Base-by-base conservation (phyloP, 2,797 vertebrate species). In the Apogon hyalosoma region DNA sequence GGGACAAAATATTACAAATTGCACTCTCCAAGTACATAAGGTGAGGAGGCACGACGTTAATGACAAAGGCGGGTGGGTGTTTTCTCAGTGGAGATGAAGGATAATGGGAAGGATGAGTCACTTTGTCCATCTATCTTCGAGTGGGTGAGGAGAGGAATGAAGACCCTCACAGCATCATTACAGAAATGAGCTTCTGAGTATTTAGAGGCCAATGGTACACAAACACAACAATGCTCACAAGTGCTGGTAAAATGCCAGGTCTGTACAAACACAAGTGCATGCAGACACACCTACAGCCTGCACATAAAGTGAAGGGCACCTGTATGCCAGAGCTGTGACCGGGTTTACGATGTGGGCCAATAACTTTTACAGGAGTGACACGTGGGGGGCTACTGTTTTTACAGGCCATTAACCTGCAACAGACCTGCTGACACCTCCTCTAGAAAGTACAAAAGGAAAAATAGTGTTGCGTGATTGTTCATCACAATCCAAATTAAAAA, bases 361-460 rank as follows among this genome's bases (percentile, higher is more conserved):
- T 28, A 72, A 64, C 59, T 86, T 90, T 92, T 75, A 88, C 75
- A 70, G 77, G 67, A 52, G 21, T 68, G 67, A 79, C 56, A 56
- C 49, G 15, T 62, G 31, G 31, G 52, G 48, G n/a, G 58, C 77
- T 83, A 67, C 80, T 60, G 71, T 79, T 79, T 83, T 82, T 88
- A 87, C 57, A 43, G 79, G 24, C 64, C 73, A 54, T 74, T 84
- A 84, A 79, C 69, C 72, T 62, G 58, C 14, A 84, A 49, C 72
- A 88, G 80, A 80, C 61, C 56, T 28, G 45, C 77, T 45, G 16
- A 82, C 73, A 80, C 83, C 75, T 66, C 42, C 24, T 40, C 41
- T 59, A 66, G 61, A 71, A 80, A 43, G 52, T 61, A 66, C 11
- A 0, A 15, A 73, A 53, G 56, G 66, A 83, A 80, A 83, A n/a